These are phyloP conservation scores for Ptychobarbus kaznakovi DNA, from an alignment of 2,797 vertebrate species.

Conservation along the genomic window DNA sequence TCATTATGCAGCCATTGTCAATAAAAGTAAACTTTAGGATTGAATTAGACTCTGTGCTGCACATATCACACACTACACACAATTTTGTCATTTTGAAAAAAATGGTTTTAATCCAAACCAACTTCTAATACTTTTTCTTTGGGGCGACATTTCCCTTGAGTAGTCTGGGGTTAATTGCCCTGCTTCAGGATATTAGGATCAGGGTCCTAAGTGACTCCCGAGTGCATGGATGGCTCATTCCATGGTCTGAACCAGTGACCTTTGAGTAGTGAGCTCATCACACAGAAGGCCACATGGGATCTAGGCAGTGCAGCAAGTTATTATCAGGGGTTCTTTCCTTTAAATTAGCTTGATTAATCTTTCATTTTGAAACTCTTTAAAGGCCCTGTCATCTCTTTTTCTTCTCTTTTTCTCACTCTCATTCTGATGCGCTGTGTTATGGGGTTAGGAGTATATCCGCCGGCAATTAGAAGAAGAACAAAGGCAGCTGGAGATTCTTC, in stretches of 20 bases:
- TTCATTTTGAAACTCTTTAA: constrained; percentile 31
- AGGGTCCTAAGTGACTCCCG: constrained; percentile 16
- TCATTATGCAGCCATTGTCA: neutral
- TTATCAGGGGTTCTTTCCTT: constrained; percentile 14
- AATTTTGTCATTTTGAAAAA: neutral
- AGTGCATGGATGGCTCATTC: constrained; percentile 19
- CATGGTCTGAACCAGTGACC: constrained; percentile 12
- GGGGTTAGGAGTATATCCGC: constrained; percentile 95
- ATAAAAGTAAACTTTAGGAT: neutral
- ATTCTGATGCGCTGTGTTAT: constrained; percentile 12
- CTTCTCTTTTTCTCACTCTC: constrained; percentile 44
- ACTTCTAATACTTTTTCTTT: neutral
- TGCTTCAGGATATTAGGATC: constrained; percentile 25
- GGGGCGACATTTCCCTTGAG: neutral
- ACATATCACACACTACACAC: neutral
- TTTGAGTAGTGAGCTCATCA: constrained; percentile 10
- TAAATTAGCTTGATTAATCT: constrained; percentile 31
- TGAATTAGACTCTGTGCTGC: neutral
- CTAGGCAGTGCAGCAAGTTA: constrained; percentile 12
- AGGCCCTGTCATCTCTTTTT: constrained; percentile 32
- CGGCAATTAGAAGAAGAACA: constrained; percentile 99
- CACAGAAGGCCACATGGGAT: neutral
- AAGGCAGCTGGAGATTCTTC: constrained; percentile 99
- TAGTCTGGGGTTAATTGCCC: constrained; percentile 32
- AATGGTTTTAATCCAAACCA: constrained; percentile 5